These are phyloP conservation scores for Cyprinodon diabolis DNA, from an alignment of 2,797 vertebrate genomes.

Conservation along the genomic window DNA sequence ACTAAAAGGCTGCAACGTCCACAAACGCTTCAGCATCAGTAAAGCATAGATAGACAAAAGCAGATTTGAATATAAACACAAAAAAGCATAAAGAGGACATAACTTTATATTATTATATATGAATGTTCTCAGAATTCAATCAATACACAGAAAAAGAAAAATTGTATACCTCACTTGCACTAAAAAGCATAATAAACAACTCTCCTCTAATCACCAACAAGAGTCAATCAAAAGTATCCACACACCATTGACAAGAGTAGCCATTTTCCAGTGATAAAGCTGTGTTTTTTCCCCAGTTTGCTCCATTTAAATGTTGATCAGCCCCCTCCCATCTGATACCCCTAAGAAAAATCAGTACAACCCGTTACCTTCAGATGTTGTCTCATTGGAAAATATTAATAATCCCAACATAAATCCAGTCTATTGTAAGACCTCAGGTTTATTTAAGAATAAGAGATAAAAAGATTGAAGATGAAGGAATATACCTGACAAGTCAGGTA, in stretches of 20 bases:
- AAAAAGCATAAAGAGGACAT: slow-evolving; percentile 8
- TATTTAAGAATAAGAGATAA: neutral
- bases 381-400: neutral
- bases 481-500: neutral
- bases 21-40: slow-evolving; percentile 6
- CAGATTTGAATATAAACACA: slow-evolving; percentile 16
- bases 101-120: neutral
- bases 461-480: neutral
- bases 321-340: neutral
- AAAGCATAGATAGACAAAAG: slow-evolving; percentile 5
- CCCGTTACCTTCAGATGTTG: neutral
- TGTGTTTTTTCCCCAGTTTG: neutral
- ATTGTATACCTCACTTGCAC: neutral
- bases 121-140: neutral
- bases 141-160: neutral
- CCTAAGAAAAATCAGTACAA: neutral
- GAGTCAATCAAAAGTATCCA: no score
- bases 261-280: neutral
- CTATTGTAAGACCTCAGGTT: neutral
- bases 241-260: neutral
- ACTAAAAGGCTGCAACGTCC: slow-evolving; percentile 4
- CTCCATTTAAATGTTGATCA: neutral
- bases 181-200: neutral
- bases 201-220: neutral
- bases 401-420: neutral